These are phyloP conservation scores for Lycaon pictus DNA, from an alignment of 2,113 vertebrate genomes.

Conservation along the genomic window DNA sequence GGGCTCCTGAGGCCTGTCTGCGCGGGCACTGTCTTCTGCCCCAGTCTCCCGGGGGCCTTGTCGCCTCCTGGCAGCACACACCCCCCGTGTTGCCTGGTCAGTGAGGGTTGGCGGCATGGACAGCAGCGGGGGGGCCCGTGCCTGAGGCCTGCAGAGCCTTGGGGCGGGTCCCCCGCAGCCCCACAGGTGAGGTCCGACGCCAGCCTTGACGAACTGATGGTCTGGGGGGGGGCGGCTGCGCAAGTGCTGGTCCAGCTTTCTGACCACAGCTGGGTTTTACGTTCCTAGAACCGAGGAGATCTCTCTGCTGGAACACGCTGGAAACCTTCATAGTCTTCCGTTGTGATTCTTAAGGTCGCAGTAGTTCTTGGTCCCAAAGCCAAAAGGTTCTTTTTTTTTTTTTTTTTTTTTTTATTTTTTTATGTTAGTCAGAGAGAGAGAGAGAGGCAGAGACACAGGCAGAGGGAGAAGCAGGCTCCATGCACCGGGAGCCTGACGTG, in stretches of 20 bases:
- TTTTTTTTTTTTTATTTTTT: no score
- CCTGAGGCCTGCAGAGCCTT: not conserved
- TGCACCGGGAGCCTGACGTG: no score
- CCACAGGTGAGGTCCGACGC: fast-evolving
- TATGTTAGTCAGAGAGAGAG: no score
- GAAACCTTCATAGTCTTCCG: not conserved
- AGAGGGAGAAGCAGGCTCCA: no score
- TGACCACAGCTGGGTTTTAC: not conserved
- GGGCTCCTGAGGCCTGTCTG: not conserved
- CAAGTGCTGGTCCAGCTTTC: not conserved
- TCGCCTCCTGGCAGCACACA: not conserved
- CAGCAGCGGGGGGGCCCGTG: not conserved
- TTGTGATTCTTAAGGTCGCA: not conserved
- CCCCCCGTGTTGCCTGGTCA: not conserved
- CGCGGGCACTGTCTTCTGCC: not conserved
- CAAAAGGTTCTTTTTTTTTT: not conserved
- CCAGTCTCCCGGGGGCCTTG: not conserved
- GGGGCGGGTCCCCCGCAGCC: not conserved
- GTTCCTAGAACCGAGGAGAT: not conserved
- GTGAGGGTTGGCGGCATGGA: not conserved
- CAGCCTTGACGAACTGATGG: no score
- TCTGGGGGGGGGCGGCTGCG: not conserved
- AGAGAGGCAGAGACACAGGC: no score
- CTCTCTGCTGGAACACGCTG: not conserved
- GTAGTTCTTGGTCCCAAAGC: not conserved